Conservation (phyloP, 2,888 invertebrate species). For the Tetranychus truncatus region DNA sequence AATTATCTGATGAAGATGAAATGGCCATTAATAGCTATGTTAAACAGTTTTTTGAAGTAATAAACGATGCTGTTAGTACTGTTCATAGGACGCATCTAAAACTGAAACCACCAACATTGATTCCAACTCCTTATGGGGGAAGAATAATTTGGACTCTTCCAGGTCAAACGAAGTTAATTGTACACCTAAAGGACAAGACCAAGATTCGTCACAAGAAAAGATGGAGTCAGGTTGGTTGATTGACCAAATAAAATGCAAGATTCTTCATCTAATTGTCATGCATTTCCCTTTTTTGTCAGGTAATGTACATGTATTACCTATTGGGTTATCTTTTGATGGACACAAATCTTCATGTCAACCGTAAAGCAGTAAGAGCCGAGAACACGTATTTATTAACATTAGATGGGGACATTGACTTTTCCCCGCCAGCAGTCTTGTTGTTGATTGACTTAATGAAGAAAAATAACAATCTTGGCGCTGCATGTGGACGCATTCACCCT, state of each 20-base stretch:
- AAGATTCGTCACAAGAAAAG: slow-evolving; percentile 73
- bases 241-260: background rate
- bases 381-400: slow-evolving; percentile 65
- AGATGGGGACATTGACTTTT: slow-evolving; percentile 76
- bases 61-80: slow-evolving; percentile 53
- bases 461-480: slow-evolving; percentile 54
- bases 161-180: slow-evolving; percentile 61
- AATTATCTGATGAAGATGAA: slow-evolving; percentile 39
- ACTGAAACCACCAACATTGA: slow-evolving; percentile 48
- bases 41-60: slow-evolving; percentile 46
- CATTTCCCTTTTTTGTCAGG: slow-evolving; percentile 27
- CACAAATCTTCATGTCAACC: slow-evolving; percentile 10
- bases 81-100: slow-evolving; percentile 38
- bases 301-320: slow-evolving; percentile 82
- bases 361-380: slow-evolving; percentile 47
- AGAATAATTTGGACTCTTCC: slow-evolving; percentile 63
- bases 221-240: slow-evolving; percentile 57
- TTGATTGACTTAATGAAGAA: slow-evolving; percentile 71
- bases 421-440: slow-evolving; percentile 54
- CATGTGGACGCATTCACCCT: slow-evolving; percentile 75
- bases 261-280: background rate
- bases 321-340: slow-evolving; percentile 51
- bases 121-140: slow-evolving; percentile 68
- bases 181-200: slow-evolving; percentile 70
- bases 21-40: slow-evolving; percentile 60